Conservation (phyloP, 1,140 invertebrate genomes). For the Leptinotarsa texana region DNA sequence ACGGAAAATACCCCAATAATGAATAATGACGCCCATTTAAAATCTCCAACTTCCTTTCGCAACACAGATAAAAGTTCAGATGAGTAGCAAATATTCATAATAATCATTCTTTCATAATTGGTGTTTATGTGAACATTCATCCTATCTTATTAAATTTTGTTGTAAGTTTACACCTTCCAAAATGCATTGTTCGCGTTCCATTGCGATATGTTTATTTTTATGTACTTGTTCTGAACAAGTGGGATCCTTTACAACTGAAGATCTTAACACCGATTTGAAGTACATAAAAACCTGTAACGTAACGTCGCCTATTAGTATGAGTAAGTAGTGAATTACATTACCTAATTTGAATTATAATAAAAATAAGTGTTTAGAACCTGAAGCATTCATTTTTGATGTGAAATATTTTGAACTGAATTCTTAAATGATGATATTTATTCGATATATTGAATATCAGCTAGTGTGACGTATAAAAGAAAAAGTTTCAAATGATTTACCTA, state of each 20-base stretch:
- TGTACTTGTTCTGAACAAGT: background rate
- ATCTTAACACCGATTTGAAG: conserved; percentile 41
- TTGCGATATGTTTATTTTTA: conserved; percentile 6
- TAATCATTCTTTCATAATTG: conserved; percentile 1
- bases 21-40: background rate
- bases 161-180: background rate
- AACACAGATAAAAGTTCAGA: background rate
- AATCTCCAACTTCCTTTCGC: conserved; percentile 5
- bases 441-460: no score
- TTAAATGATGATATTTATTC: no score
- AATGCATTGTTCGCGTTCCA: background rate
- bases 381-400: no score
- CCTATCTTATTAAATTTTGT: no score
- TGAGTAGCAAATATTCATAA: background rate
- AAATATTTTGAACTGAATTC: no score
- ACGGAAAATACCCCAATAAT: no score
- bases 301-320: conserved; percentile 42
- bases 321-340: conserved; percentile 36
- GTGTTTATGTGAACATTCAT: no score
- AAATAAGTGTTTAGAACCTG: no score
- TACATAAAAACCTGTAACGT: conserved; percentile 46
- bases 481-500: no score
- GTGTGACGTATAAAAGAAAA: no score
- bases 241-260: conserved; percentile 32
- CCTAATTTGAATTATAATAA: no score